phyloP scores from a whole-genome alignment of 2,113 vertebrate species.

The Petromus typicus region DNA sequence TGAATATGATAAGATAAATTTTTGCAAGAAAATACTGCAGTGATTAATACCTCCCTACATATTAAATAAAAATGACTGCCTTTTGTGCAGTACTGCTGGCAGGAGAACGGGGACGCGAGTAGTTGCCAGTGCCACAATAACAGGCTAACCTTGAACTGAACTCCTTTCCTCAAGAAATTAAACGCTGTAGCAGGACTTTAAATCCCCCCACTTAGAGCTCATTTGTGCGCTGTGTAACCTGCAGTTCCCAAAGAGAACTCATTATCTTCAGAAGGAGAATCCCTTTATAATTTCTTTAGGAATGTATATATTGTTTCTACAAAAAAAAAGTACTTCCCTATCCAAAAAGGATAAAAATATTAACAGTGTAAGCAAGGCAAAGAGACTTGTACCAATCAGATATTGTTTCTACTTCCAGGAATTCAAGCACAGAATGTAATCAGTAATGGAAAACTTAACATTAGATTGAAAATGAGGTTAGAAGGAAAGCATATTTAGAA shows the following conservation, averaged over 20 bases:
- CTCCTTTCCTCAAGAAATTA: conserved; percentile 93
- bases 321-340: conserved; percentile 86
- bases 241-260: conserved; percentile 92
- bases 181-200: conserved; percentile 92
- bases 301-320: conserved; percentile 91
- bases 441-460: conserved; percentile 82
- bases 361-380: conserved; percentile 87
- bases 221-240: conserved; percentile 91
- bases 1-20: conserved; percentile 97
- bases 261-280: conserved; percentile 92
- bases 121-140: conserved; percentile 92
- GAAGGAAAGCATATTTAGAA: conserved; percentile 86
- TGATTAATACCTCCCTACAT: conserved; percentile 94
- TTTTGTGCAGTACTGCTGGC: conserved; percentile 89
- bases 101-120: conserved; percentile 88
- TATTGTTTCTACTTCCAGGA: conserved; percentile 84
- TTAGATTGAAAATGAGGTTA: conserved; percentile 84
- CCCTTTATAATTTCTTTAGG: conserved; percentile 91
- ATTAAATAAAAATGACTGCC: conserved; percentile 94
- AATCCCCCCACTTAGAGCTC: conserved; percentile 94
- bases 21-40: conserved; percentile 92
- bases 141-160: conserved; percentile 94
- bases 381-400: conserved; percentile 85
- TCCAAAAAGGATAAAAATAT: conserved; percentile 89
- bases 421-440: conserved; percentile 81